Conservation (phyloP, 1,140 invertebrate genomes). For the Cardiocondyla obscurior region DNA sequence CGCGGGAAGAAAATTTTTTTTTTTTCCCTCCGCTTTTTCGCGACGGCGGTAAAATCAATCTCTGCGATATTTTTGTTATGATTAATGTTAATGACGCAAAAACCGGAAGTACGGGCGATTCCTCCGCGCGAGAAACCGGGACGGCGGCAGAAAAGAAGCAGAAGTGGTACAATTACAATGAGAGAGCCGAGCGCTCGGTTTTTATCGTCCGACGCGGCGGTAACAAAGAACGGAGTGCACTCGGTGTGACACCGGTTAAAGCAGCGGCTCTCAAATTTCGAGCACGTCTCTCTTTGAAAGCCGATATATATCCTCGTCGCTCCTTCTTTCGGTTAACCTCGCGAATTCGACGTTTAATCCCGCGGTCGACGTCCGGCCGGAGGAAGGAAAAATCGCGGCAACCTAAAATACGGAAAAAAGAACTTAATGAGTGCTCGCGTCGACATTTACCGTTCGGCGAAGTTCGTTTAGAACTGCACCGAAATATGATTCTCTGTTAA, state of each 20-base stretch:
- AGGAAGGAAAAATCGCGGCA: not conserved
- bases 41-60: not conserved
- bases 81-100: not conserved
- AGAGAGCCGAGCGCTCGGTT: constrained; percentile 16
- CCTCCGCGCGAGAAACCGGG: not conserved
- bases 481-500: not conserved
- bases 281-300: not conserved
- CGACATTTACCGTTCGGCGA: not conserved
- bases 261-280: constrained; percentile 36
- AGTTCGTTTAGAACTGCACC: not conserved
- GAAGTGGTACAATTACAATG: constrained; percentile 10
- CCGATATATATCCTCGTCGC: not conserved
- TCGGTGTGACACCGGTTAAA: constrained; percentile 8
- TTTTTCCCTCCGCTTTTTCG: not conserved
- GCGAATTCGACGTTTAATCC: not conserved
- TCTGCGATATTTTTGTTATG: not conserved
- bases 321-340: not conserved
- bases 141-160: not conserved
- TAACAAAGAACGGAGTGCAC: constrained; percentile 36
- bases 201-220: constrained; percentile 17
- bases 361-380: too few species aligned
- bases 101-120: not conserved
- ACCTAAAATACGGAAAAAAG: not conserved
- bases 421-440: not conserved
- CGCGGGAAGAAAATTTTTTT: not conserved